Evolutionary conservation across 2,113 vertebrate species (phyloP).

Genomic region (Zosterops hypoxanthus): DNA sequence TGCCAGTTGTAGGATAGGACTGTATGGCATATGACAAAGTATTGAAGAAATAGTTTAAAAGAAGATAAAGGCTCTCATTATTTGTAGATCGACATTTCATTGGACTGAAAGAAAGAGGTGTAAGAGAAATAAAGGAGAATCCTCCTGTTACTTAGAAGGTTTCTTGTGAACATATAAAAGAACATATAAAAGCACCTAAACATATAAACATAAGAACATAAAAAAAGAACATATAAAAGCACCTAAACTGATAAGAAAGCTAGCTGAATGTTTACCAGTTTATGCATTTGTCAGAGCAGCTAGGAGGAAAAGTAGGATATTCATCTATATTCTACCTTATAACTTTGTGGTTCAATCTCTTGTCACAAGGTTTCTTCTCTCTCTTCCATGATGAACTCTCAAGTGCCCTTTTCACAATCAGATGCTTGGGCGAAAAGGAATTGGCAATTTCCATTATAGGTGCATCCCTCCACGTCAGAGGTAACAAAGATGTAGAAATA

Average conservation of each 20-base stretch:
- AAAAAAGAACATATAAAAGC: background rate
- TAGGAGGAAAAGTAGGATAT: background rate
- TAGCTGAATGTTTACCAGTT: background rate
- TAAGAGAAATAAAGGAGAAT: background rate
- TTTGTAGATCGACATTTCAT: background rate
- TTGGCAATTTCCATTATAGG: accelerated
- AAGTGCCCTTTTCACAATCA: background rate
- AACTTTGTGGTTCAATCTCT: background rate
- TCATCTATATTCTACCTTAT: background rate
- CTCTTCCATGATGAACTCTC: background rate
- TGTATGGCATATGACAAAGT: background rate
- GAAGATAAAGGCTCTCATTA: background rate
- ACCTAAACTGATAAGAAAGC: background rate
- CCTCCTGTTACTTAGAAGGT: background rate
- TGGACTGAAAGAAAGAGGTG: background rate
- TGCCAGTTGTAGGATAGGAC: background rate
- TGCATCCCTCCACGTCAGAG: background rate
- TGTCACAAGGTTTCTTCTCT: background rate
- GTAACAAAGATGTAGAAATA: background rate
- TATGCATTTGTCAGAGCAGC: background rate
- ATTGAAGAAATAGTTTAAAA: background rate
- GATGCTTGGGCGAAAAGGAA: background rate
- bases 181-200: background rate
- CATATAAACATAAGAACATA: too few relatives aligned
- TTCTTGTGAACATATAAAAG: background rate